phyloP scores from a whole-genome alignment of 2,888 invertebrate genomes.

The Spilarctia lutea region DNA sequence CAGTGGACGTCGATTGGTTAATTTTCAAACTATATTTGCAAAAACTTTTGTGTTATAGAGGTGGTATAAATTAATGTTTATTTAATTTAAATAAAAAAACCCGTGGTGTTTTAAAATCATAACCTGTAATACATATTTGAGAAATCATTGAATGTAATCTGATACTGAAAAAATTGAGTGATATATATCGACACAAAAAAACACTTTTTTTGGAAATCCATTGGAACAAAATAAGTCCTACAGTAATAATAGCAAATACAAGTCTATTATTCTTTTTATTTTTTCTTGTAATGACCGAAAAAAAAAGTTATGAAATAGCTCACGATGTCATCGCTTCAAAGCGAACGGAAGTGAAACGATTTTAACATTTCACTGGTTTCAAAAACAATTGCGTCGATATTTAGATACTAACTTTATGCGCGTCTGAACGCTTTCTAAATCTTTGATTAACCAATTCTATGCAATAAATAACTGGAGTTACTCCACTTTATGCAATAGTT shows the following conservation, averaged over 20 bases:
- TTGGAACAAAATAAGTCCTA: too few species aligned
- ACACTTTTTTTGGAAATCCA: too few species aligned
- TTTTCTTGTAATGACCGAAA: background rate
- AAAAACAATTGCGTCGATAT: conserved; percentile 43
- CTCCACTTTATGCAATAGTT: too few species aligned
- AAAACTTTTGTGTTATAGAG: too few species aligned
- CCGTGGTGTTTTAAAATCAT: background rate
- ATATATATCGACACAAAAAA: too few species aligned
- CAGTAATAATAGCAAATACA: too few species aligned
- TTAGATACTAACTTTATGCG: conserved; percentile 42
- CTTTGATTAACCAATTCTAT: conserved; percentile 33
- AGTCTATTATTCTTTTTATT: too few species aligned
- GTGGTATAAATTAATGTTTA: too few species aligned
- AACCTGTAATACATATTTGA: conserved; percentile 18
- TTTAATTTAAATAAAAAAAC: background rate
- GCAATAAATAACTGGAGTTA: background rate
- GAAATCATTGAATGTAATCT: too few species aligned
- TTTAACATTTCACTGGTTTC: conserved; percentile 32
- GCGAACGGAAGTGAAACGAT: conserved; percentile 27
- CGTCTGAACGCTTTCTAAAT: conserved; percentile 43
- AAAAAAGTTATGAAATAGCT: background rate
- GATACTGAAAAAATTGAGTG: too few species aligned
- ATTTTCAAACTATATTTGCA: too few species aligned
- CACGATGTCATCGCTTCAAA: conserved; percentile 24
- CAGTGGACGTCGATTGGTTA: too few species aligned